Evolutionary conservation across 2,888 invertebrate genomes (phyloP).

Genomic region (Periphyllus acericola): DNA sequence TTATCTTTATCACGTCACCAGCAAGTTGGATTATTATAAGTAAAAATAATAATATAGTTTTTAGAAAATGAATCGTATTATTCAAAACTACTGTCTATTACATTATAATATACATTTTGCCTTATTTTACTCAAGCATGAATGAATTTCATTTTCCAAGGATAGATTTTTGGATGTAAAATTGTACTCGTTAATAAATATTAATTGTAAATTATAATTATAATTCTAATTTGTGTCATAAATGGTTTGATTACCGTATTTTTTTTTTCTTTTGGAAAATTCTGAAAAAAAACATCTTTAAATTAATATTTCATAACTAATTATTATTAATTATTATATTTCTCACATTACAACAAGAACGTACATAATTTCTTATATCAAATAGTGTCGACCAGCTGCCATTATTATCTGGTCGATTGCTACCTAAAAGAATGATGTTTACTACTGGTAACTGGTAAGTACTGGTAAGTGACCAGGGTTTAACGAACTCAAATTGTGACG

Average conservation of each 20-base stretch:
- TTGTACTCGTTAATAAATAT: not conserved
- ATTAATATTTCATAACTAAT: not conserved
- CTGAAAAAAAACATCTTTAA: not conserved
- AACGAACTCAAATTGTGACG: slow-evolving; percentile 9
- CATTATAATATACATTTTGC: no score
- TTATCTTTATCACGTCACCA: no score
- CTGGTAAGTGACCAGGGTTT: no score
- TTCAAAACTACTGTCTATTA: no score
- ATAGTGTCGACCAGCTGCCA: not conserved
- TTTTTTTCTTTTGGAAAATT: no score
- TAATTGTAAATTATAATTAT: not conserved
- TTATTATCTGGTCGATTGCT: not conserved
- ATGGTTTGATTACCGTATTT: no score
- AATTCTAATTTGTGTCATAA: no score
- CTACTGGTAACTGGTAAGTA: no score
- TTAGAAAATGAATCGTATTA: no score
- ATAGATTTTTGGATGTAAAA: not conserved
- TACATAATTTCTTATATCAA: not conserved
- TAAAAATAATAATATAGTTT: no score
- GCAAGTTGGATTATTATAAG: no score
- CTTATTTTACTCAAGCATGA: no score
- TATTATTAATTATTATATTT: not conserved
- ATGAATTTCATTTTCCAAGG: not conserved
- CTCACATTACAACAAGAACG: not conserved
- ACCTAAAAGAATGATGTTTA: not conserved